phyloP scores from a whole-genome alignment of 2,797 vertebrate genomes.

The Sardinella longiceps region DNA sequence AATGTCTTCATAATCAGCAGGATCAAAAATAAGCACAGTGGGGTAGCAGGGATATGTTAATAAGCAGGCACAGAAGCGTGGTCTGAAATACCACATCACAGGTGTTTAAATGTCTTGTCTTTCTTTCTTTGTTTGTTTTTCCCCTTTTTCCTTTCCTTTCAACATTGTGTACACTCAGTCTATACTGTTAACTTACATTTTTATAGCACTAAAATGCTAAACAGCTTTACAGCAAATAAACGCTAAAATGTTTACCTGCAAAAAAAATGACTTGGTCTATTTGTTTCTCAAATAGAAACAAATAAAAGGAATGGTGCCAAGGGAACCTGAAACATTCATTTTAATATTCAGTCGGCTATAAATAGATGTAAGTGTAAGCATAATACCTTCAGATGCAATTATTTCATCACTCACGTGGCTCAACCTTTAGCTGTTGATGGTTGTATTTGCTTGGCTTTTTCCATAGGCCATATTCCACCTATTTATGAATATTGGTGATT shows the following conservation, averaged over 20 bases:
- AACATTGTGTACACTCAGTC: not conserved
- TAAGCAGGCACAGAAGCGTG: not conserved
- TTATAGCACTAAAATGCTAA: not conserved
- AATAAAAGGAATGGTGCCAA: not conserved
- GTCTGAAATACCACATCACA: no score
- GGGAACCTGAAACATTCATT: not conserved
- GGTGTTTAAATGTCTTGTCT: not conserved
- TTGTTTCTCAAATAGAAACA: not conserved
- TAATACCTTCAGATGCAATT: slow-evolving; percentile 7
- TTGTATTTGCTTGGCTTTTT: not conserved
- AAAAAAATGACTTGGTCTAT: not conserved
- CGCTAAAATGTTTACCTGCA: not conserved
- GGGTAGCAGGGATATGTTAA: not conserved
- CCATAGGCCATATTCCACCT: not conserved
- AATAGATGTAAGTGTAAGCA: not conserved
- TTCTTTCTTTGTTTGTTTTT: no score
- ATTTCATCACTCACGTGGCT: not conserved
- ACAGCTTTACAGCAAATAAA: no score
- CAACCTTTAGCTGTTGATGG: not conserved
- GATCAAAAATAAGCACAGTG: not conserved
- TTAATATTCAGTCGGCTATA: not conserved
- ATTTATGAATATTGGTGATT: no score
- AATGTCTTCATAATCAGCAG: not conserved
- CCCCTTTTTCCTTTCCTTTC: no score
- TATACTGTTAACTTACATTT: not conserved